Percentiles rank a stretch among this genome's conserved stretches.
Conservation (phyloP, 2,888 invertebrate genomes). For the Caenorhabditis panamensis region DNA sequence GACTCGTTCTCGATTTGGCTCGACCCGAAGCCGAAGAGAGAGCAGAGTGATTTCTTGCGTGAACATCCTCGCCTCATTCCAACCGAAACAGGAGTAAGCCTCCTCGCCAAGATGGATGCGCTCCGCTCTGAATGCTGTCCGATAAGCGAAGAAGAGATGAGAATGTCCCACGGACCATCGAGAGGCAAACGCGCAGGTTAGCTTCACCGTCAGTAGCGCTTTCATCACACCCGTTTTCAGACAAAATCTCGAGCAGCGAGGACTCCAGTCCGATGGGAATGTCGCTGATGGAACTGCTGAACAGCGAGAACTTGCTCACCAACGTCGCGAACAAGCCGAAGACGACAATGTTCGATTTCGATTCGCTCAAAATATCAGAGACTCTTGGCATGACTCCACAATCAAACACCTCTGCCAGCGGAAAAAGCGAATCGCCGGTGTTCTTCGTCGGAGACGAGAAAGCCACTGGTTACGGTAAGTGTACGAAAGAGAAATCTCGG, state of each 20-base stretch:
- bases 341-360: constrained; percentile 52
- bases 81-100: constrained; percentile 15
- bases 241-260: constrained; percentile 13
- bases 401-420: not conserved
- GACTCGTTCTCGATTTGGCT: constrained; percentile 60
- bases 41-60: not conserved
- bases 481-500: not conserved
- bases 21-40: constrained; percentile 41
- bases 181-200: not conserved
- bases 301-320: constrained; percentile 48
- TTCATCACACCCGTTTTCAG: not conserved
- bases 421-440: constrained; percentile 7
- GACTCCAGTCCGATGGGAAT: constrained; percentile 24
- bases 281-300: constrained; percentile 48
- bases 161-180: not conserved
- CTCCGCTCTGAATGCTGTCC: constrained; percentile 31
- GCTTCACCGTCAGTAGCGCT: not conserved
- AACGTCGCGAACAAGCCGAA: not conserved
- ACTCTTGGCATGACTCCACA: constrained; percentile 8
- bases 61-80: not conserved
- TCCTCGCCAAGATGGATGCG: constrained; percentile 49
- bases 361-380: constrained; percentile 43
- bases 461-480: constrained; percentile 5
- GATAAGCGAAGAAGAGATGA: constrained; percentile 41
- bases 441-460: constrained; percentile 35